Evolutionary conservation across 30 jellyfish, hydroid and myxozoan species (phyloP).

Genomic region (Catostylus mosaicus): DNA sequence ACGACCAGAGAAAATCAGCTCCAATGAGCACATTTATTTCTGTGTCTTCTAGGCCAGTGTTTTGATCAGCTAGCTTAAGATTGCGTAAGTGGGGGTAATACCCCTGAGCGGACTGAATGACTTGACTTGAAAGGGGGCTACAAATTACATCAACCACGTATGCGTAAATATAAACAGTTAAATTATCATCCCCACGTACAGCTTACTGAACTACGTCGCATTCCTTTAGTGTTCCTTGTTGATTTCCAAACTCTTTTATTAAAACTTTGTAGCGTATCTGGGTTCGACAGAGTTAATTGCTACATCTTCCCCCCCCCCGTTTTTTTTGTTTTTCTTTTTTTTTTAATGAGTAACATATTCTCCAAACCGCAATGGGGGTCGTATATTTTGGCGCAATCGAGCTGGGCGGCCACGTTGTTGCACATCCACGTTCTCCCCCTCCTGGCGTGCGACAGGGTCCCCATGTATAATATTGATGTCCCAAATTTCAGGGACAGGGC

Average conservation of each 20-base stretch:
- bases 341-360: too few relatives aligned
- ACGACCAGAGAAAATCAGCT: slow-evolving; percentile 6
- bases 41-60: neutral
- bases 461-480: too few relatives aligned
- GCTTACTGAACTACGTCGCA: slow-evolving; percentile 6
- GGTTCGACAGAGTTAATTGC: too few relatives aligned
- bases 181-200: neutral
- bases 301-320: too few relatives aligned
- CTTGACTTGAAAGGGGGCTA: slow-evolving; percentile 27
- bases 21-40: slow-evolving; percentile 9
- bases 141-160: slow-evolving; percentile 7
- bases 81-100: slow-evolving; percentile 14
- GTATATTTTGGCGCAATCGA: too few relatives aligned
- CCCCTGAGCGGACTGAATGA: slow-evolving; percentile 2
- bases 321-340: too few relatives aligned
- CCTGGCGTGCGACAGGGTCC: too few relatives aligned
- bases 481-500: too few relatives aligned
- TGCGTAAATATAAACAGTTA: slow-evolving; percentile 15
- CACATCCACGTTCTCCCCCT: too few relatives aligned
- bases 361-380: too few relatives aligned
- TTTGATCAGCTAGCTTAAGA: slow-evolving; percentile 18
- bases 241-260: slow-evolving; percentile 20
- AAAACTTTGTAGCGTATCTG: too few relatives aligned
- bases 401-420: too few relatives aligned
- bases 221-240: slow-evolving; percentile 1